A percentile compares a stretch with the other conserved stretches of the same genome.
Evolutionary conservation across 1,140 invertebrate species (phyloP).

Genomic region (Pseudomyrmex gracilis): DNA sequence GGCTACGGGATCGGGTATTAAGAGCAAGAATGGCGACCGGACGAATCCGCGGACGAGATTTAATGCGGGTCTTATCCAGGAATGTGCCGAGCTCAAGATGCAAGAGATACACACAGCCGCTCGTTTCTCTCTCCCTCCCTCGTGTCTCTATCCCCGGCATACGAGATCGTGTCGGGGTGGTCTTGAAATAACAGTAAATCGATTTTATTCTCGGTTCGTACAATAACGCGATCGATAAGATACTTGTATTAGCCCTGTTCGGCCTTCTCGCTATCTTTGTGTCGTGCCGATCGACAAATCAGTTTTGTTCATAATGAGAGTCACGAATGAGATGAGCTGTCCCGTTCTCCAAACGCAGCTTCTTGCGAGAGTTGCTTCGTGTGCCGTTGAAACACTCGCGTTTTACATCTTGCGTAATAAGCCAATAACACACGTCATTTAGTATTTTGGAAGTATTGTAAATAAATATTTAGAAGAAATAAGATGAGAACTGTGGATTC

Average conservation of each 20-base stretch:
- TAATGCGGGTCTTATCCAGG: slow-evolving; percentile 73
- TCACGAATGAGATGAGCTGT: slow-evolving; percentile 50
- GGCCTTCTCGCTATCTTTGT: slow-evolving; percentile 15
- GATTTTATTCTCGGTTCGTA: slow-evolving; percentile 70
- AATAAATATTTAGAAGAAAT: too few relatives aligned
- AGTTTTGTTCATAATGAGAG: slow-evolving; percentile 26
- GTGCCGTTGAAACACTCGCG: not conserved
- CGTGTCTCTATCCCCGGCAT: slow-evolving; percentile 45
- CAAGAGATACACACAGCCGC: slow-evolving; percentile 69
- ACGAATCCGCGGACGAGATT: slow-evolving; percentile 69
- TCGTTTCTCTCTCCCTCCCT: not conserved
- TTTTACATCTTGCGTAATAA: not conserved
- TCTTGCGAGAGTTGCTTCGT: not conserved
- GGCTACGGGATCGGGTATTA: slow-evolving; percentile 79
- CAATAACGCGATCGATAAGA: slow-evolving; percentile 71
- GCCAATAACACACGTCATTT: not conserved
- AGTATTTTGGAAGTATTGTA: too few relatives aligned
- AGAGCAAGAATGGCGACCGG: slow-evolving; percentile 64
- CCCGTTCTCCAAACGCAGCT: slow-evolving; percentile 4
- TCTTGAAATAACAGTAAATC: slow-evolving; percentile 72
- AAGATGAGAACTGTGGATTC: too few relatives aligned
- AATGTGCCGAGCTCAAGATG: slow-evolving; percentile 72
- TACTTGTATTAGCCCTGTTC: slow-evolving; percentile 38
- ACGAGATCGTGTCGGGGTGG: slow-evolving; percentile 65
- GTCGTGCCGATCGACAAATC: slow-evolving; percentile 54